Conservation (phyloP, 2,113 vertebrate genomes). For the Emydura subglobosa region DNA sequence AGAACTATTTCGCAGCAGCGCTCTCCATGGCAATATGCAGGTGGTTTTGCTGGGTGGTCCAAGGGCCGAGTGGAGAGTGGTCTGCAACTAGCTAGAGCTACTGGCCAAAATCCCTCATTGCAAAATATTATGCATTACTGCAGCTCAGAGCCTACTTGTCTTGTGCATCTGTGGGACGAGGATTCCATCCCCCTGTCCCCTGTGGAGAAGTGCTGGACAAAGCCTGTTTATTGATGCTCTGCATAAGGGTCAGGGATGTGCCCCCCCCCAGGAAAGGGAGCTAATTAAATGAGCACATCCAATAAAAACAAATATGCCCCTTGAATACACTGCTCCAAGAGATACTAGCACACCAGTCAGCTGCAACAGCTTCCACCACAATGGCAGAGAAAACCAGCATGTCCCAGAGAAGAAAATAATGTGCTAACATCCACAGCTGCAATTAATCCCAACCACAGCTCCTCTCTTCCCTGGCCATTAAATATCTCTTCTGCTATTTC, state of each 20-base stretch:
- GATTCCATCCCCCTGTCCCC: background rate
- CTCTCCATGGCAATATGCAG: background rate
- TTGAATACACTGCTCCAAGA: constrained; percentile 8
- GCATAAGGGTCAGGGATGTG: background rate
- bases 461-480: background rate
- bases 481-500: background rate
- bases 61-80: background rate
- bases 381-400: background rate
- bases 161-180: accelerated
- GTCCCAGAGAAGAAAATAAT: accelerated
- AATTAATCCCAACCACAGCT: background rate
- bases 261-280: background rate
- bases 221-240: background rate
- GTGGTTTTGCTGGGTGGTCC: background rate
- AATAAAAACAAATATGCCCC: constrained; percentile 25
- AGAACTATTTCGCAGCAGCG: background rate
- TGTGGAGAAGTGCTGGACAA: accelerated
- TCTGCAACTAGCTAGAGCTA: accelerated
- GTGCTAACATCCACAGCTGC: accelerated
- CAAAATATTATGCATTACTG: background rate
- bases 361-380: background rate
- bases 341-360: background rate
- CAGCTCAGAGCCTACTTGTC: background rate
- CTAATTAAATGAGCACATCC: constrained; percentile 32
- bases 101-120: background rate